Percentiles rank a stretch among this genome's conserved stretches.
These are phyloP conservation scores for Rhabdomys pumilio DNA, from an alignment of 2,797 vertebrate genomes.

Conservation along the genomic window DNA sequence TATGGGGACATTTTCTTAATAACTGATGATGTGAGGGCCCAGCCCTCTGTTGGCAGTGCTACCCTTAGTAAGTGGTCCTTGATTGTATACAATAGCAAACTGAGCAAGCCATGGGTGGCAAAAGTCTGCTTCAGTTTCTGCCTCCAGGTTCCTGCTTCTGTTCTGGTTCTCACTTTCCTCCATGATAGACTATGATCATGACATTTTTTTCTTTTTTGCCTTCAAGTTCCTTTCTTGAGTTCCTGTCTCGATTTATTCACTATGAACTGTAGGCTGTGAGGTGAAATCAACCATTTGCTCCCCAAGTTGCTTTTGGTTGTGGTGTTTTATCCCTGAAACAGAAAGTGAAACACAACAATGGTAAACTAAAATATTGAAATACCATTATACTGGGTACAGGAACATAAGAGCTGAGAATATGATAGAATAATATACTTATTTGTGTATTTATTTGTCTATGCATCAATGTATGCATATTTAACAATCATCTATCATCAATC, in stretches of 20 bases:
- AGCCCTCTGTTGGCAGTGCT: not conserved
- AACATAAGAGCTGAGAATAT: not conserved
- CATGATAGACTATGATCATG: not conserved
- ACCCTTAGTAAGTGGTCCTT: not conserved
- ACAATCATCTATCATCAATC: not conserved
- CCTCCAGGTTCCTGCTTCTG: not conserved
- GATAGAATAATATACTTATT: not conserved
- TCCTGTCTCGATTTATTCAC: not conserved
- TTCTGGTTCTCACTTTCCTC: not conserved
- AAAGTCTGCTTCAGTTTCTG: not conserved
- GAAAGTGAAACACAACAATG: not conserved
- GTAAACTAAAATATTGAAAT: slow-evolving; percentile 3
- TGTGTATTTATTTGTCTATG: not conserved
- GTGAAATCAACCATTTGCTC: not conserved
- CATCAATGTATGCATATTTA: not conserved
- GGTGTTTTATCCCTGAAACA: not conserved
- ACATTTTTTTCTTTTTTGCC: too few relatives aligned
- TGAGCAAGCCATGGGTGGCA: not conserved
- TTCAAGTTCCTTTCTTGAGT: not conserved
- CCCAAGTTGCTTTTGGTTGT: not conserved
- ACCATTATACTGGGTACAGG: not conserved
- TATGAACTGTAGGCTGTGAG: not conserved
- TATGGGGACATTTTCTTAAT: not conserved
- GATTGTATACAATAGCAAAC: not conserved
- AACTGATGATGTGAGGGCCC: not conserved